Base-by-base conservation (phyloP, 2,888 invertebrate genomes). In the Drosophila neotestacea region DNA sequence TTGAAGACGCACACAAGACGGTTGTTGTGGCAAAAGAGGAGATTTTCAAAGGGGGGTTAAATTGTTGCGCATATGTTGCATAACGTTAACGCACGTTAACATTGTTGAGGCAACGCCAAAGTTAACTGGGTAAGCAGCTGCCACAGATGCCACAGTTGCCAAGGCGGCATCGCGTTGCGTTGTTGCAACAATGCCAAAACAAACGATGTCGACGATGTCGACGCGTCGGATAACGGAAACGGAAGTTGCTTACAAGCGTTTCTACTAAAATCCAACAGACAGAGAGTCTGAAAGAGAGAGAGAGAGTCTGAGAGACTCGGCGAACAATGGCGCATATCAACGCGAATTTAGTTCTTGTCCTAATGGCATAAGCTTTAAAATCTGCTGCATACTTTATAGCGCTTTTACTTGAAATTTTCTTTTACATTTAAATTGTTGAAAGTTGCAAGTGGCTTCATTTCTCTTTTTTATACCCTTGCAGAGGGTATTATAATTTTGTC, bases 181-280 rank as follows among this genome's bases (percentile, higher is more conserved):
- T 38, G 68, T 54, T 62, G 66, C 78, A 75, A 61, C 79, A 79
- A 68, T 70, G 74, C 42, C 59, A 65, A 60, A 56, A 59, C 62
- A 62, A 51, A 65, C 44, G 41, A 55, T 54, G 50, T 36, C 47
- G 59, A 67, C 50, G 52, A 52, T 52, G 62, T 34, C 56, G 66
- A 72, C 70, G 73, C 87, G 70, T 74, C 81, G 72, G 78, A 80
- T 78, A 85, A 68, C 76, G 84, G 86, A 84, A 84, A 76, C 88
- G 88, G 88, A 85, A 85, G 76, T 85, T 88, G 84, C 86, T 88
- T 70, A 83, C 88, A 85, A 83, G 78, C 74, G 65, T 85, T 54
- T 51, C 50, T 69, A 67, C 74, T 70, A 70, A 64, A 73, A 63
- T 59, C 41, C 50, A 66, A 66, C 62, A 61, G 58, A 51, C 70